phyloP scores from a whole-genome alignment of 2,888 invertebrate genomes.

The Criorhina ranunculi region DNA sequence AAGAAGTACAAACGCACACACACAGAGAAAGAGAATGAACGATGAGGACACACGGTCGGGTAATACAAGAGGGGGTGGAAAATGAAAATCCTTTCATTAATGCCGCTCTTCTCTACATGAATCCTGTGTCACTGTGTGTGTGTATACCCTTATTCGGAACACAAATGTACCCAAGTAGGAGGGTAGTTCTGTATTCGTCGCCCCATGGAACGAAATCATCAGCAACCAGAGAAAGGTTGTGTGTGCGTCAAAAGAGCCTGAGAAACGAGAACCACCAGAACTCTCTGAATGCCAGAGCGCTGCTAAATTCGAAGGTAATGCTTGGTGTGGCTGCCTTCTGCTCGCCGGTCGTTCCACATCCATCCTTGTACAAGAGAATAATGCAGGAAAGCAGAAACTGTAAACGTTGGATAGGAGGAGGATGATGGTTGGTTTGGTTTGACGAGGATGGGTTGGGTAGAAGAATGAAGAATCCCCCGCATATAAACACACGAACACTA shows the following conservation, averaged over 20 bases:
- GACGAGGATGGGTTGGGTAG: slow-evolving; percentile 8
- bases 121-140: neutral
- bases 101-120: slow-evolving; percentile 75
- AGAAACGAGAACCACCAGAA: slow-evolving; percentile 56
- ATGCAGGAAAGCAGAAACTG: slow-evolving; percentile 23
- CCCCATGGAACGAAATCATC: slow-evolving; percentile 52
- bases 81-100: slow-evolving; percentile 82
- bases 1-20: too few relatives aligned
- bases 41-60: neutral
- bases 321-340: slow-evolving; percentile 13
- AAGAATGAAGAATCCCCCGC: slow-evolving; percentile 45
- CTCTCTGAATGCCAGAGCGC: slow-evolving; percentile 34
- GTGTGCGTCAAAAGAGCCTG: slow-evolving; percentile 56
- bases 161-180: slow-evolving; percentile 12
- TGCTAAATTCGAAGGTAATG: slow-evolving; percentile 49
- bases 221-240: slow-evolving; percentile 44
- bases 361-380: slow-evolving; percentile 43
- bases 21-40: neutral
- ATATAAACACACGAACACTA: slow-evolving; percentile 12
- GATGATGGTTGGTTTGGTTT: slow-evolving; percentile 6
- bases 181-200: slow-evolving; percentile 56
- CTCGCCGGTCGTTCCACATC: neutral
- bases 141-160: slow-evolving; percentile 35
- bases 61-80: slow-evolving; percentile 52
- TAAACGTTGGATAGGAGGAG: slow-evolving; percentile 18